Evolutionary conservation across 2,888 invertebrate genomes (phyloP).

Genomic region (Druceiella hillmani): DNA sequence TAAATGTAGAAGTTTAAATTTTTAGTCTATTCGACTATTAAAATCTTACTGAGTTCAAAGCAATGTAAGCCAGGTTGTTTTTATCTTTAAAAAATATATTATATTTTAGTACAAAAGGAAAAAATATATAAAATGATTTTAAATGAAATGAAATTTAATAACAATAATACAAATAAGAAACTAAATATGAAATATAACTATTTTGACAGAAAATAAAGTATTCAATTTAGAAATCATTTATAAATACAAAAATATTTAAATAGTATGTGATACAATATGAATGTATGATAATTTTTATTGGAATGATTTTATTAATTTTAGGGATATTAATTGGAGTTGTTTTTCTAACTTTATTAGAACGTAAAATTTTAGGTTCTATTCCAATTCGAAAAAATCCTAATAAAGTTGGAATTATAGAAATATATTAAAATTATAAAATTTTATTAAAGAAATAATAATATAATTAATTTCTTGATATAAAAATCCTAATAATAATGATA

Average conservation of each 20-base stretch:
- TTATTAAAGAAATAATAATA: too few species aligned
- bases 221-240: conserved; percentile 55
- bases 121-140: conserved; percentile 36
- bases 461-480: too few species aligned
- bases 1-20: conserved; percentile 48
- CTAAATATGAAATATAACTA: conserved; percentile 29
- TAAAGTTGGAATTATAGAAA: conserved; percentile 52
- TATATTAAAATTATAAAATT: too few species aligned
- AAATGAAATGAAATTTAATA: conserved; percentile 29
- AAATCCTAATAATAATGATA: too few species aligned
- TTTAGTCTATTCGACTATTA: conserved; percentile 64
- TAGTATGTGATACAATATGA: conserved; percentile 38
- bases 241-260: conserved; percentile 38
- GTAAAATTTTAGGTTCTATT: conserved; percentile 56
- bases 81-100: conserved; percentile 52
- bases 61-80: conserved; percentile 66
- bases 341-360: conserved; percentile 59
- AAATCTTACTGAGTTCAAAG: conserved; percentile 68
- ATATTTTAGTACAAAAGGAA: conserved; percentile 64
- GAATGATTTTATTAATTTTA: conserved; percentile 39
- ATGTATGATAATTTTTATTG: conserved; percentile 30
- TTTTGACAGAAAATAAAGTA: conserved; percentile 56
- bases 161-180: too few species aligned
- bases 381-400: conserved; percentile 61
- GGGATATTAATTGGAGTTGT: conserved; percentile 51